Percentiles rank a stretch among this genome's conserved stretches.
Conservation (phyloP, 2,113 vertebrate species). For the Anseranas semipalmata region DNA sequence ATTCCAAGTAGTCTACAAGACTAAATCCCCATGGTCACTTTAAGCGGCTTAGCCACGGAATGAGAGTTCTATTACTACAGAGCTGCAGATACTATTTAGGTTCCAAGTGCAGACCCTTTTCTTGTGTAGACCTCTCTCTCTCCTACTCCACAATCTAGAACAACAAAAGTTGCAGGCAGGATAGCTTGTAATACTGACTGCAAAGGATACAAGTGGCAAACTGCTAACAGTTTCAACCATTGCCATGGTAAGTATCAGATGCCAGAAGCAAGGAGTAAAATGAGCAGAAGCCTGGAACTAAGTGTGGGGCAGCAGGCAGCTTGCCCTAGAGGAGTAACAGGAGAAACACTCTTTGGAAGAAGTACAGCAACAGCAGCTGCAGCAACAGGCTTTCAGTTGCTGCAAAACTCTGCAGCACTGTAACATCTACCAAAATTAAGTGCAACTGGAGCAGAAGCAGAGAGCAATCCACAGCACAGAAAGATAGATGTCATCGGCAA, state of each 20-base stretch:
- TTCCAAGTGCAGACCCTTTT: neutral
- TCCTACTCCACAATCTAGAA: neutral
- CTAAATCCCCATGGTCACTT: neutral
- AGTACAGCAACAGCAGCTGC: neutral
- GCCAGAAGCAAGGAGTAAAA: neutral
- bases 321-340: neutral
- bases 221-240: neutral
- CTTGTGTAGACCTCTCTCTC: neutral
- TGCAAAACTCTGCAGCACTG: neutral
- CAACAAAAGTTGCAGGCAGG: neutral
- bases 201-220: neutral
- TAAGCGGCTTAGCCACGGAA: neutral
- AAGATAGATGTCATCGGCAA: neutral
- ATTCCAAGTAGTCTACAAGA: neutral
- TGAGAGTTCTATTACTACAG: neutral
- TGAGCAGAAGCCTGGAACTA: neutral
- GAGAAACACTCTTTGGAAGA: neutral
- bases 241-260: neutral
- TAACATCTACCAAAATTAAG: neutral
- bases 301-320: neutral
- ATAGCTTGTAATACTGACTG: neutral
- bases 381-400: neutral
- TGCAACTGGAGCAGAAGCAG: neutral
- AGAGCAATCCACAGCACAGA: neutral
- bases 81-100: neutral